Percentiles rank a stretch among this genome's conserved stretches.
These are phyloP conservation scores for Lasioglossum pauxillum DNA, from an alignment of 2,888 invertebrate genomes.

Conservation along the genomic window DNA sequence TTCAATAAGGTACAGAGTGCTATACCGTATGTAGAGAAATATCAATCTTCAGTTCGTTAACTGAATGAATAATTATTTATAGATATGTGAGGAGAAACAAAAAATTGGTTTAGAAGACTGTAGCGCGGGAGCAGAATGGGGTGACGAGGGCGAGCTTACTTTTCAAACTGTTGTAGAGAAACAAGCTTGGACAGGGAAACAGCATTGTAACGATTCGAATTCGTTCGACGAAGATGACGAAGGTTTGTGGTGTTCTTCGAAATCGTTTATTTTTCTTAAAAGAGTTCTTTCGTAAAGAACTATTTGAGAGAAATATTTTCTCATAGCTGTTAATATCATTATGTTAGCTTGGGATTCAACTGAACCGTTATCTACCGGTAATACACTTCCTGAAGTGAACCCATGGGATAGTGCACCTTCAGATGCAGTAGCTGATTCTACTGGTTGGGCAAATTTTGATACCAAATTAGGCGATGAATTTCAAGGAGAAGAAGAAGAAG, in stretches of 20 bases:
- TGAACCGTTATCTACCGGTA: conserved; percentile 66
- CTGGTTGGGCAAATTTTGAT: conserved; percentile 83
- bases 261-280: background rate
- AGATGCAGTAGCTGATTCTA: conserved; percentile 75
- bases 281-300: background rate
- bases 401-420: conserved; percentile 78
- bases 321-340: background rate
- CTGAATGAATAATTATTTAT: conserved; percentile 14
- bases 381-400: conserved; percentile 73
- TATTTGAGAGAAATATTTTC: background rate
- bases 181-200: conserved; percentile 81
- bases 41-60: conserved; percentile 72
- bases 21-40: conserved; percentile 47
- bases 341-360: conserved; percentile 75
- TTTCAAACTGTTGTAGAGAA: conserved; percentile 85
- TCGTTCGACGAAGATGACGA: conserved; percentile 86
- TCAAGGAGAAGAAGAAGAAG: conserved; percentile 30
- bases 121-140: conserved; percentile 82
- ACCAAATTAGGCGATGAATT: conserved; percentile 59
- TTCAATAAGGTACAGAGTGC: conserved; percentile 87
- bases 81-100: conserved; percentile 80
- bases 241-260: conserved; percentile 53
- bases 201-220: conserved; percentile 79
- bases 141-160: conserved; percentile 84
- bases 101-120: conserved; percentile 78